A percentile compares a stretch with the other conserved stretches of the same genome.
Conservation (phyloP, 2,113 vertebrate genomes). For the Neopipo cinnamomea region DNA sequence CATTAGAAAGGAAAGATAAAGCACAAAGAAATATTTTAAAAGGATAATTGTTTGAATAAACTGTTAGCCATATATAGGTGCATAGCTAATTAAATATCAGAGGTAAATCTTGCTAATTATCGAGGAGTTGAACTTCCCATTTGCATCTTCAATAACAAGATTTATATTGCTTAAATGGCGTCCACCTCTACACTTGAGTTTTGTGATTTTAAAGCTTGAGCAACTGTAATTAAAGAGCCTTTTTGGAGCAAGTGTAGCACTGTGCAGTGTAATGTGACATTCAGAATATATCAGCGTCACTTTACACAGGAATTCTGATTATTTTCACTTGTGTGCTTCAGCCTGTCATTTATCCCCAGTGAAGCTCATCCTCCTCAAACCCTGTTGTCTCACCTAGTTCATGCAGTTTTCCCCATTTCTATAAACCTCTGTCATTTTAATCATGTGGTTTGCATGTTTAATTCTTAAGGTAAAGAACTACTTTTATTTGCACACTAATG, state of each 20-base stretch:
- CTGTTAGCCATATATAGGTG: neutral
- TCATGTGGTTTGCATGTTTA: neutral
- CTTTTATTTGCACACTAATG: neutral
- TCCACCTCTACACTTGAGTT: neutral
- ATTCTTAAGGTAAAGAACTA: neutral
- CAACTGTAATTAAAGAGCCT: constrained; percentile 11
- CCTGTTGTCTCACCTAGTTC: neutral
- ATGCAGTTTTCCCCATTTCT: neutral
- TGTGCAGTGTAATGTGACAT: constrained; percentile 16
- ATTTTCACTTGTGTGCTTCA: neutral
- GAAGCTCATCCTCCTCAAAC: neutral
- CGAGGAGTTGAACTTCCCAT: neutral
- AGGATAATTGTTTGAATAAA: neutral
- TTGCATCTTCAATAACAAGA: neutral
- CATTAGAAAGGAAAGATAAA: neutral
- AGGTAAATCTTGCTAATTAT: neutral
- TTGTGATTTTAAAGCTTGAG: neutral
- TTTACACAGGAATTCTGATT: constrained; percentile 33
- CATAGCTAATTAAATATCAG: neutral
- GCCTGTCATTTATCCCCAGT: neutral
- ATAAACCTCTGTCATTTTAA: neutral
- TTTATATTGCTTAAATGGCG: neutral
- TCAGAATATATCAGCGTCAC: constrained; percentile 38
- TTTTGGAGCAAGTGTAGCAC: neutral
- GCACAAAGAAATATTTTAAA: neutral